Percentiles rank a stretch among this genome's conserved stretches.
phyloP scores from a whole-genome alignment of 2,888 invertebrate genomes.

The Drosophila greeni region DNA sequence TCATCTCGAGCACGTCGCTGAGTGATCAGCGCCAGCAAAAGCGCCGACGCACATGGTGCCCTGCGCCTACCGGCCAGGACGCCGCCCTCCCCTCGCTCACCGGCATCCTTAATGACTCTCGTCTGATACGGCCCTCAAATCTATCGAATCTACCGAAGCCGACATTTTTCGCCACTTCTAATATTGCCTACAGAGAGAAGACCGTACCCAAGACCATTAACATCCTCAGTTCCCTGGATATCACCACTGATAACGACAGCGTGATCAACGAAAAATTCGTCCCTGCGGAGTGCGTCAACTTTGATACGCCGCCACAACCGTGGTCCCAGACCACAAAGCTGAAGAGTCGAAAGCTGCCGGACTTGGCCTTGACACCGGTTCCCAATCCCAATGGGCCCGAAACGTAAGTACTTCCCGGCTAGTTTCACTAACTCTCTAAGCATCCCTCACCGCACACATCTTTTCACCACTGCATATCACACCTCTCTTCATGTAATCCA shows the following conservation, averaged over 20 bases:
- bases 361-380: constrained; percentile 19
- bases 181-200: constrained; percentile 7
- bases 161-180: constrained; percentile 43
- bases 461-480: constrained; percentile 1
- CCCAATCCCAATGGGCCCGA: constrained; percentile 7
- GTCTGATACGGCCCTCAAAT: constrained; percentile 11
- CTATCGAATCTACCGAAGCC: constrained; percentile 58
- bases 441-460: constrained; percentile 2
- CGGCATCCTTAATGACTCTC: neutral
- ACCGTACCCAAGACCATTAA: constrained; percentile 53
- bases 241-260: neutral
- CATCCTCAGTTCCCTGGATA: constrained; percentile 44
- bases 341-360: constrained; percentile 2
- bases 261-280: neutral
- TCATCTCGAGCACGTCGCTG: constrained; percentile 72
- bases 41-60: constrained; percentile 78
- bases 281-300: constrained; percentile 19
- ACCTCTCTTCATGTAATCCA: neutral
- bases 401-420: constrained; percentile 13
- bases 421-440: neutral
- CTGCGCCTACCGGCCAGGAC: constrained; percentile 56
- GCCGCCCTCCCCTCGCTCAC: neutral
- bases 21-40: constrained; percentile 54
- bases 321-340: neutral
- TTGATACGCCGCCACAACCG: constrained; percentile 7